phyloP scores from a whole-genome alignment of 2,113 vertebrate species.

The Clinocottus analis region DNA sequence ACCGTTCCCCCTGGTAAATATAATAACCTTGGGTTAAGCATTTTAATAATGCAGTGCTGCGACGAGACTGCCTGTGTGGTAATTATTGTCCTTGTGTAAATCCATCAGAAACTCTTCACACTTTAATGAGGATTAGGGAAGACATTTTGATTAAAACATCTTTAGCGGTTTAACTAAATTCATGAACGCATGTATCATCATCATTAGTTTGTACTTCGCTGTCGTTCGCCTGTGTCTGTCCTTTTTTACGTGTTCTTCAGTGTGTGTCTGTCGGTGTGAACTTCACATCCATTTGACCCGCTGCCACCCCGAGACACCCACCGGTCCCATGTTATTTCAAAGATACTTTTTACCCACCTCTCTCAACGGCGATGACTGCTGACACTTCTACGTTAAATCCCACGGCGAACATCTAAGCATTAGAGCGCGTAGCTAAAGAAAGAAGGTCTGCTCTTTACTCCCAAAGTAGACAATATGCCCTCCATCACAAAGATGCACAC shows the following conservation, averaged over 20 bases:
- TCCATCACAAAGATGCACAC: conserved; percentile 1
- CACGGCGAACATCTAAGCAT: not conserved
- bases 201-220: not conserved
- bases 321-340: conserved; percentile 6
- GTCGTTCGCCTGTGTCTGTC: not conserved
- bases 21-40: not conserved
- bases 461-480: not conserved
- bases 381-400: conserved; percentile 37
- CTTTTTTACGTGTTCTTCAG: not conserved
- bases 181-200: not conserved
- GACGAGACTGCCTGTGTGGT: not conserved
- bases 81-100: not conserved
- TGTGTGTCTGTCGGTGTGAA: not conserved
- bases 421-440: not conserved
- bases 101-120: not conserved
- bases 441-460: conserved; percentile 1
- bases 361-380: not conserved
- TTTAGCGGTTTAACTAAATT: not conserved
- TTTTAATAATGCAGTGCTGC: conserved; percentile 2
- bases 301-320: conserved; percentile 1
- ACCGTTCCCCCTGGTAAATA: not conserved
- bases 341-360: not conserved
- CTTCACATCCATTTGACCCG: conserved; percentile 11
- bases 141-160: not conserved
- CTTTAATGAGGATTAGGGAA: not conserved